Percentiles rank a stretch among this genome's conserved stretches.
Conservation (phyloP, 2,113 vertebrate species). For the Telmatochromis brachygnathus region DNA sequence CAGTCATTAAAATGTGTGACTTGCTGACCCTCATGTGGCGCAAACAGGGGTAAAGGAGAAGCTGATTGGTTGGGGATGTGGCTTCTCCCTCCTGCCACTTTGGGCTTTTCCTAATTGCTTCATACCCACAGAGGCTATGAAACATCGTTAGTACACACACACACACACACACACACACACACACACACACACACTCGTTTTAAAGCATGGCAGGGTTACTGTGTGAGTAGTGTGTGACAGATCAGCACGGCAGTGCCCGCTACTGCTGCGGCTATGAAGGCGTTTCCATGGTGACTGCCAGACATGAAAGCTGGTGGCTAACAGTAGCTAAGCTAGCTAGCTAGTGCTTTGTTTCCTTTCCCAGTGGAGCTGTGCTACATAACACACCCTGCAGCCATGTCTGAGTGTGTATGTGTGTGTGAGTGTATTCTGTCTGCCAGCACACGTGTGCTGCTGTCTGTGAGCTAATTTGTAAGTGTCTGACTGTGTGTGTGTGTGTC, state of each 20-base stretch:
- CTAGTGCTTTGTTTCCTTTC: slow-evolving; percentile 45
- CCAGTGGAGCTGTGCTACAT: slow-evolving; percentile 59
- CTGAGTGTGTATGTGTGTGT: slow-evolving; percentile 4
- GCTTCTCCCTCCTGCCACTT: not conserved
- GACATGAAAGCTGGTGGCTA: slow-evolving; percentile 47
- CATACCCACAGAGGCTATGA: not conserved
- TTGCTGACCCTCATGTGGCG: not conserved
- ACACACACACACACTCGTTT: not conserved
- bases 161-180: not conserved
- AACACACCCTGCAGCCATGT: slow-evolving; percentile 44
- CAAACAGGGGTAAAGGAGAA: not conserved
- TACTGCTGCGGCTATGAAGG: slow-evolving; percentile 17
- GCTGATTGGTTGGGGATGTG: not conserved
- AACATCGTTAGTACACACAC: not conserved
- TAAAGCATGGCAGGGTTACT: not conserved
- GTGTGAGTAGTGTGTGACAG: slow-evolving; percentile 13
- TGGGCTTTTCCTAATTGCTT: not conserved
- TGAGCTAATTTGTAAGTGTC: slow-evolving; percentile 6
- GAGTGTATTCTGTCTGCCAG: slow-evolving; percentile 9
- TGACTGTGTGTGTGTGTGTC: not conserved
- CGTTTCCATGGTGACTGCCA: slow-evolving; percentile 64
- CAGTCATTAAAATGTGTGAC: not conserved
- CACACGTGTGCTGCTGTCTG: slow-evolving; percentile 16
- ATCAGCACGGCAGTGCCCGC: slow-evolving; percentile 15
- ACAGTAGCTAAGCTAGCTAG: slow-evolving; percentile 26